Conservation (phyloP, 2,797 vertebrate species). For the Coregonus suidteri region DNA sequence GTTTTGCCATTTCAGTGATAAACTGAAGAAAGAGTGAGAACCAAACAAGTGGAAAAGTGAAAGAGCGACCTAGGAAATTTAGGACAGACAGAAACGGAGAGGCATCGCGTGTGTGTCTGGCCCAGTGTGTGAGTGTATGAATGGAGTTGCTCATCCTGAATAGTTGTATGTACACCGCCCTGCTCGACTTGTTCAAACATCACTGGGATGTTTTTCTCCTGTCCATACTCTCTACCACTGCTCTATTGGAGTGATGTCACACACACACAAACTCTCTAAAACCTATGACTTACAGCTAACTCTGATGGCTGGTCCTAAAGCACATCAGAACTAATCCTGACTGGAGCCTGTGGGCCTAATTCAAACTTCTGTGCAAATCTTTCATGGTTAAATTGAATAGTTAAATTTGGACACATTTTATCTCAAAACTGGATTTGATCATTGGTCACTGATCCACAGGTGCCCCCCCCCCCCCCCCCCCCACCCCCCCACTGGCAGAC, state of each 20-base stretch:
- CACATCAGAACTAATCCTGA: no score
- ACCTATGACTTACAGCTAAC: no score
- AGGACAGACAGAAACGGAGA: no score
- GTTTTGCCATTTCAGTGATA: background rate
- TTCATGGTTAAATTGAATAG: background rate
- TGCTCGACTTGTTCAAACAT: slow-evolving; percentile 31
- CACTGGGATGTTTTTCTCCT: slow-evolving; percentile 4
- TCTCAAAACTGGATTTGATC: background rate
- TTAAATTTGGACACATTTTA: no score
- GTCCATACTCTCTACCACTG: background rate
- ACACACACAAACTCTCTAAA: no score
- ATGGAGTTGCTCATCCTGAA: slow-evolving; percentile 33
- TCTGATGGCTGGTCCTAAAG: no score
- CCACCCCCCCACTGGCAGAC: slow-evolving; percentile 46
- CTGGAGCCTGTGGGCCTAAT: no score
- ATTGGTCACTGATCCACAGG: background rate
- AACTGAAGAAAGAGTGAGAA: slow-evolving; percentile 48
- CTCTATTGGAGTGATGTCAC: no score
- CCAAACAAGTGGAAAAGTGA: background rate
- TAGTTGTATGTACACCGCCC: slow-evolving; percentile 25
- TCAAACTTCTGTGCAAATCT: background rate
- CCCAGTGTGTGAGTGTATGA: background rate
- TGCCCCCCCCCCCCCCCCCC: slow-evolving; percentile 17
- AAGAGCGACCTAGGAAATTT: no score
- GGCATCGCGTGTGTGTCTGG: background rate